These are phyloP conservation scores for Zelleria hepariella DNA, from an alignment of 2,888 invertebrate species.

Conservation along the genomic window DNA sequence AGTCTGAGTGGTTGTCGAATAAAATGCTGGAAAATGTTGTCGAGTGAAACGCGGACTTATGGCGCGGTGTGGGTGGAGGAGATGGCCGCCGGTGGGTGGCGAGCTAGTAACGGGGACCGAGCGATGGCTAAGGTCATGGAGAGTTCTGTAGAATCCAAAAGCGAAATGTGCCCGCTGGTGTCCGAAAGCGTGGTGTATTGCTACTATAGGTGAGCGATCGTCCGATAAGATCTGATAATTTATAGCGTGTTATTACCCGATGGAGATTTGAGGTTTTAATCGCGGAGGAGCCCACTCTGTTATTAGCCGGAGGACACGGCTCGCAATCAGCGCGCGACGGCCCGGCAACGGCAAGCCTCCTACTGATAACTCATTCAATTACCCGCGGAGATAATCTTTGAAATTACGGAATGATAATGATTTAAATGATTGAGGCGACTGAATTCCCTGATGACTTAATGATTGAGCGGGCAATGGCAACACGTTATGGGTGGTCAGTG, in stretches of 20 bases:
- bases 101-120: background rate
- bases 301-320: slow-evolving; percentile 3
- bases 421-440: background rate
- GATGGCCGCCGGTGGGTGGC: background rate
- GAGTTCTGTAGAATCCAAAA: background rate
- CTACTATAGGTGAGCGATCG: background rate
- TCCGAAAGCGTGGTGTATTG: background rate
- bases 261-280: background rate
- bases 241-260: slow-evolving; percentile 2
- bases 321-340: background rate
- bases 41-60: background rate
- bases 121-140: background rate
- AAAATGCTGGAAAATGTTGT: background rate
- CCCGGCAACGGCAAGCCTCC: background rate
- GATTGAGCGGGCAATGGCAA: background rate
- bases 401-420: background rate
- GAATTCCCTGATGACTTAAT: background rate
- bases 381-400: background rate
- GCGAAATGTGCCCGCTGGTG: background rate
- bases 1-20: slow-evolving; percentile 37
- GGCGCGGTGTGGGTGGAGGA: background rate
- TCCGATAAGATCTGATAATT: slow-evolving; percentile 1
- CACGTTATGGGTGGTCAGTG: background rate
- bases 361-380: background rate
- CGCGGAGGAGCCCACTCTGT: background rate